A percentile compares a stretch with the other conserved stretches of the same genome.
Conservation (phyloP, 1,140 invertebrate genomes). For the Neelides sp. region DNA sequence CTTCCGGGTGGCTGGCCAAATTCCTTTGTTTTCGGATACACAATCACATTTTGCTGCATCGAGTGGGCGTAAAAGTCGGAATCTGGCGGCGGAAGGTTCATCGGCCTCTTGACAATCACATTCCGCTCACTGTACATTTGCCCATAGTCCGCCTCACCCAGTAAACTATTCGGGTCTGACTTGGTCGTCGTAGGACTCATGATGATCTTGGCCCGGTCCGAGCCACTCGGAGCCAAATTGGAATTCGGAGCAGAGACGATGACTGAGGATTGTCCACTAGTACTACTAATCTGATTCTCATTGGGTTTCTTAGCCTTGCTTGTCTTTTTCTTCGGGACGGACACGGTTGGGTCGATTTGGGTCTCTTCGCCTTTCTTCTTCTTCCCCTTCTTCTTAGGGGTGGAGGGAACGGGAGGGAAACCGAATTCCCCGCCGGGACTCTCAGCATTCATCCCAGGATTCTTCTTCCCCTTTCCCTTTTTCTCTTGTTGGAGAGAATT, state of each 20-base stretch:
- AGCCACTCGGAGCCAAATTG: background rate
- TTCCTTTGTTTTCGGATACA: conserved; percentile 28
- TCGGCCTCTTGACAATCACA: conserved; percentile 20
- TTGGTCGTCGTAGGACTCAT: conserved; percentile 21
- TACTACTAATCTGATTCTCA: too few relatives aligned
- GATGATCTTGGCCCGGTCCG: conserved; percentile 26
- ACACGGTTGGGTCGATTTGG: background rate
- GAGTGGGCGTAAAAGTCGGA: conserved; percentile 10
- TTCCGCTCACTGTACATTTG: conserved; percentile 14
- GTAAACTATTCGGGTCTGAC: conserved; percentile 10
- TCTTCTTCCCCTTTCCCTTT: conserved; percentile 5
- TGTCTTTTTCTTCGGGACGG: background rate
- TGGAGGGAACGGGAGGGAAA: background rate
- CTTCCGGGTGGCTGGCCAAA: too few relatives aligned
- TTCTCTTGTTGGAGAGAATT: conserved; percentile 3
- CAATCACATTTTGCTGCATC: conserved; percentile 29
- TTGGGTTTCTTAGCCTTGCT: too few relatives aligned
- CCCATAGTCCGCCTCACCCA: conserved; percentile 2
- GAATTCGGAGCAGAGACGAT: too few relatives aligned
- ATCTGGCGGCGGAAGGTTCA: conserved; percentile 11
- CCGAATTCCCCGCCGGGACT: background rate
- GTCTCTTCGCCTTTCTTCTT: background rate
- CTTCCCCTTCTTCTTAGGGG: conserved; percentile 3
- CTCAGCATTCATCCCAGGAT: conserved; percentile 4
- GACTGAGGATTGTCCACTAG: too few relatives aligned